Conservation (phyloP, 2,888 invertebrate species). For the Hoplodrina blanda region DNA sequence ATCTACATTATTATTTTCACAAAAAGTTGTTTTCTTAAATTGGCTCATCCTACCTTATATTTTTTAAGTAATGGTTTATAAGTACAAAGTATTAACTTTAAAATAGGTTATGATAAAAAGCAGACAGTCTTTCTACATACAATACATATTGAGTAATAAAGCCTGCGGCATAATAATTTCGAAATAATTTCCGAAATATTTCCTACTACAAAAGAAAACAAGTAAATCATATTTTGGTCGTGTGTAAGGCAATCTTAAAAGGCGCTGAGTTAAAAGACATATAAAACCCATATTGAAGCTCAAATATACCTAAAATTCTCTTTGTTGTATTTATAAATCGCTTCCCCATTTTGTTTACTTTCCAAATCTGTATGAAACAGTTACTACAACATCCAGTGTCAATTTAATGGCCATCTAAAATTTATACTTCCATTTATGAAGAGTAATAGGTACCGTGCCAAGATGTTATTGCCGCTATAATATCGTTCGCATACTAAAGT, state of each 20-base stretch:
- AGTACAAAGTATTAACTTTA: not conserved
- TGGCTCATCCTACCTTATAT: no score
- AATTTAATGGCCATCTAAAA: constrained; percentile 39
- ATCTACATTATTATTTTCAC: constrained; percentile 15
- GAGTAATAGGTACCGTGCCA: constrained; percentile 15
- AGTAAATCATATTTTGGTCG: constrained; percentile 11
- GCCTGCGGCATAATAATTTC: not conserved
- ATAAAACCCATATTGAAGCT: not conserved
- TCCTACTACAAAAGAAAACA: not conserved
- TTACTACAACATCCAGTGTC: constrained; percentile 24
- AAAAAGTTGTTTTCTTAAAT: not conserved
- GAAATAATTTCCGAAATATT: constrained; percentile 26
- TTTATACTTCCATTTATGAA: constrained; percentile 32
- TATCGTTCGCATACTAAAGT: constrained; percentile 27
- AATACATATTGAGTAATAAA: not conserved
- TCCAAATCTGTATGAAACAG: constrained; percentile 20
- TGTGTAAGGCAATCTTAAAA: not conserved
- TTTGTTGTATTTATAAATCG: constrained; percentile 8
- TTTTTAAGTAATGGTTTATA: no score
- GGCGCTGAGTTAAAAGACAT: not conserved
- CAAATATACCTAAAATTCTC: not conserved
- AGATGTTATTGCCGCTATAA: constrained; percentile 37
- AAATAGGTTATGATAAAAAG: not conserved
- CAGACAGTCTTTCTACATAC: not conserved
- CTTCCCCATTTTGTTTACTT: constrained; percentile 8